Base-by-base conservation (phyloP, 2,888 invertebrate genomes). In the Nemotelus nigrinus region DNA sequence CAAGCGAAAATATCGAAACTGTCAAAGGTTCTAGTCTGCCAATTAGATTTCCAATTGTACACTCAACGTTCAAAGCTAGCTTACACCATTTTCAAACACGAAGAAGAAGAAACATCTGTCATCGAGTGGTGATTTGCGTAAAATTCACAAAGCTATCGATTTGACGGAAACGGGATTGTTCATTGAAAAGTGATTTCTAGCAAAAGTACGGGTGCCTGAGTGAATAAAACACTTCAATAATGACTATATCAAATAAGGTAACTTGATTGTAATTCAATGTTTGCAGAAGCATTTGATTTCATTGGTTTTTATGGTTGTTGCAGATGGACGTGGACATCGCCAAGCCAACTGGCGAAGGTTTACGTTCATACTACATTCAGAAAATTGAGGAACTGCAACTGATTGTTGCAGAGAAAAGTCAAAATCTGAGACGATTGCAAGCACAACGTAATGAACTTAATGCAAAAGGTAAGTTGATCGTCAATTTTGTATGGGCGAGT, bases 361-460 rank as follows among this genome's bases (percentile, higher is more conserved):
- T 98, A 85, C 93, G 96, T 80, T 95, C 96, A 0, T 99, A 99
- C 88, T 99, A 98, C 85, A 94, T 97, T 82, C 97, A 97, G 71
- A 99, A 99, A 89, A 98, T 98, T 80, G 99, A 99, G 88, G 98
- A 99, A 87, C 89, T 99, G 43, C 97, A 98, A 87, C 90, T 98
- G 76, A 92, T 96, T 82, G 97, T 99, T 3, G 96, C 97, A n/a
- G 98, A 99, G 84, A 99, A 99, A 85, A 95, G 96, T 82, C 98
- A 98, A 88, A 99, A 99, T 88, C 90, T 99, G 72, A 91, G 99
- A 77, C 93, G 99, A 86, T 89, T 99, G 80, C 98, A 99, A 89
- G 99, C 99, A 25, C 99, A 99, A 86, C 91, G 99, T 81, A 99
- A 99, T 90, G 99, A 99, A 87, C 92, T 99, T 1, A 99, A 99